A percentile compares a stretch with the other conserved stretches of the same genome.
phyloP scores from a whole-genome alignment of 2,113 vertebrate species.

The Pelusios castaneus region DNA sequence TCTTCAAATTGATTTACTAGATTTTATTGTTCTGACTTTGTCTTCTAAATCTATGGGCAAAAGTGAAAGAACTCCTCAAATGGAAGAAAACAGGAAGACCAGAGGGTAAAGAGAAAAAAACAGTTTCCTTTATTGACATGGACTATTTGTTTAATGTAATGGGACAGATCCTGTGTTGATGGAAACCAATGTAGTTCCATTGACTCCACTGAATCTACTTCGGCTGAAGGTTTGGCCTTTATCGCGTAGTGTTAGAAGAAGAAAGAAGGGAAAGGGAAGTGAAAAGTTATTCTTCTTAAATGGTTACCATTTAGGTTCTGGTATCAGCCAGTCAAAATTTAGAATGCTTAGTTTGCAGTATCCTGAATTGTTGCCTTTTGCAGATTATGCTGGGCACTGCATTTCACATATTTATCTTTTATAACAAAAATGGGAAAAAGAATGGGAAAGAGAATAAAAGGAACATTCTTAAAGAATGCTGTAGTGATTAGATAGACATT shows the following conservation, averaged over 20 bases:
- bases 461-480: not conserved
- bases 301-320: not conserved
- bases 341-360: not conserved
- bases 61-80: not conserved
- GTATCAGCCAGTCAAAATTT: not conserved
- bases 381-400: not conserved
- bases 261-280: not conserved
- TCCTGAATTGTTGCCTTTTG: not conserved
- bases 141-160: constrained; percentile 23
- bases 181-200: not conserved
- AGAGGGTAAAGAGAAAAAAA: not conserved
- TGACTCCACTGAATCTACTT: not conserved
- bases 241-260: not conserved
- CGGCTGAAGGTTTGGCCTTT: not conserved
- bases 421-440: not conserved
- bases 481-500: not conserved
- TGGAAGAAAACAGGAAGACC: constrained; percentile 13
- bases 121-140: constrained; percentile 7
- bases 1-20: not conserved
- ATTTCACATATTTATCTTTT: constrained; percentile 21
- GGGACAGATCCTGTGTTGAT: constrained; percentile 2
- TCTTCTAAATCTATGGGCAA: rapidly evolving
- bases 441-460: not conserved
- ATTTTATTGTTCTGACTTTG: rapidly evolving
- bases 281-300: not conserved